These are phyloP conservation scores for Hydropsyche tenuis DNA, from an alignment of 1,140 invertebrate genomes.

Conservation along the genomic window DNA sequence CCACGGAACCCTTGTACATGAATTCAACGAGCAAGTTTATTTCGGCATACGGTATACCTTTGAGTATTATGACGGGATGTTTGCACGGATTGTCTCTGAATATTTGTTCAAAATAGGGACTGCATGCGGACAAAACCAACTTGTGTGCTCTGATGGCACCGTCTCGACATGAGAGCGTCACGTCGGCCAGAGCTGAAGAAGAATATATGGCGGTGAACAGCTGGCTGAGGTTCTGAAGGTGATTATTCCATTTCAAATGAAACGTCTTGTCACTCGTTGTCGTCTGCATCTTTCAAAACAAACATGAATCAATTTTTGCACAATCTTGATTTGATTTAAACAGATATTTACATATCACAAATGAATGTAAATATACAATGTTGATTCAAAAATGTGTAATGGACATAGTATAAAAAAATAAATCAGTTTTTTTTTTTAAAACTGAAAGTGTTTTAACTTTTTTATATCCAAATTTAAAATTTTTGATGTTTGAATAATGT, in stretches of 20 bases:
- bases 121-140: constrained; percentile 76
- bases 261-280: constrained; percentile 70
- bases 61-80: constrained; percentile 75
- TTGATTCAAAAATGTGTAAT: no score
- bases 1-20: constrained; percentile 76
- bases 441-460: no score
- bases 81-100: constrained; percentile 78
- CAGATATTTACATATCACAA: background rate
- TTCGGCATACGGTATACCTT: constrained; percentile 72
- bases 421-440: no score
- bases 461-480: no score
- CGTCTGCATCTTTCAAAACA: constrained; percentile 65
- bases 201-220: constrained; percentile 74
- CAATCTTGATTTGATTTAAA: constrained; percentile 59
- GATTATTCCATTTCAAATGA: constrained; percentile 78
- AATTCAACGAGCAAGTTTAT: constrained; percentile 75
- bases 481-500: no score
- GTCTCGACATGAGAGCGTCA: constrained; percentile 70
- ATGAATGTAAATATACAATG: background rate
- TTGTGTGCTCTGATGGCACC: constrained; percentile 73
- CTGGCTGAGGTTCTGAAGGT: constrained; percentile 73
- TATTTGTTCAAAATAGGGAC: constrained; percentile 78
- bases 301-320: no score
- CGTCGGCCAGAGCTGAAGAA: constrained; percentile 72
- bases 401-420: no score